Conservation (phyloP, 2,888 invertebrate species). For the Cephus pulcher region DNA sequence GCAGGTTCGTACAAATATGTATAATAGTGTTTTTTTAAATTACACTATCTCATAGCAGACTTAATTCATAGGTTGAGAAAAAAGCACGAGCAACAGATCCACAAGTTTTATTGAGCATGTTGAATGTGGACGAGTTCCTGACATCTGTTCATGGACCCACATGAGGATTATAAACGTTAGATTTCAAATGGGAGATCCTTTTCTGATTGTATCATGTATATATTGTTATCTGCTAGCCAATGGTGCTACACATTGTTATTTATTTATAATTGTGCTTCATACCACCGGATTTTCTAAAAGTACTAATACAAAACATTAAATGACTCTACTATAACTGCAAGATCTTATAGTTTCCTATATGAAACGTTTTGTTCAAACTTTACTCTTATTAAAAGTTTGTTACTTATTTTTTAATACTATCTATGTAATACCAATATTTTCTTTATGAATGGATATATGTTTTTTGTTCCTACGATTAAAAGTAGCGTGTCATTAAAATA, state of each 20-base stretch:
- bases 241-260: conserved; percentile 21
- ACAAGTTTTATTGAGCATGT: conserved; percentile 41
- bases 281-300: neutral
- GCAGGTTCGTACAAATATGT: conserved; percentile 35
- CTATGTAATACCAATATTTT: too few relatives aligned
- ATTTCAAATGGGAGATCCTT: neutral
- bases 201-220: neutral
- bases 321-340: neutral
- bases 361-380: neutral
- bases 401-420: too few relatives aligned
- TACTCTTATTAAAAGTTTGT: too few relatives aligned
- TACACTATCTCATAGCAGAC: neutral
- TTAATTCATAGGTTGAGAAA: conserved; percentile 42
- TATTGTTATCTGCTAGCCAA: neutral
- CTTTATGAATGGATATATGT: too few relatives aligned
- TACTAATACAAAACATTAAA: neutral
- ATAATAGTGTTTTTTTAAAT: neutral
- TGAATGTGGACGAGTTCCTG: conserved; percentile 53
- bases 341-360: neutral
- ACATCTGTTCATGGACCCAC: conserved; percentile 52
- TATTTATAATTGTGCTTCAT: conserved; percentile 6
- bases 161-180: conserved; percentile 20
- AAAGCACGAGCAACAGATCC: conserved; percentile 42
- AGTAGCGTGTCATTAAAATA: too few relatives aligned
- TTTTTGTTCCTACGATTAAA: too few relatives aligned